A percentile compares a stretch with the other conserved stretches of the same genome.
phyloP scores from a whole-genome alignment of 2,113 vertebrate species.

The Xyliphius kryptos region DNA sequence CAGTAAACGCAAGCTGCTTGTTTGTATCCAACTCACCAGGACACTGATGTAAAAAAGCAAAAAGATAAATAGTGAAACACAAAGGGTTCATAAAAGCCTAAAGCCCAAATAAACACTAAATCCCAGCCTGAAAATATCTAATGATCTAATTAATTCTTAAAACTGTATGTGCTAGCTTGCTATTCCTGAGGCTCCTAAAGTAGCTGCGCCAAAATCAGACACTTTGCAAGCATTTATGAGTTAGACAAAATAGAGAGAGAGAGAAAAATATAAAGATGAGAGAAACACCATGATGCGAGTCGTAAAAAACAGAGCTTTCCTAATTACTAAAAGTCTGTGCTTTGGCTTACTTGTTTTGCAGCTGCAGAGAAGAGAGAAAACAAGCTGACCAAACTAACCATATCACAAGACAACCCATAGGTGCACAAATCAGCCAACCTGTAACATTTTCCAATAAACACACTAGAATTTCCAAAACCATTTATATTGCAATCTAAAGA shows the following conservation, averaged over 20 bases:
- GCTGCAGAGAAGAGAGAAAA: constrained; percentile 33
- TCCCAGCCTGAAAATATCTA: constrained; percentile 32
- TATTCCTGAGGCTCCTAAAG: too few relatives aligned
- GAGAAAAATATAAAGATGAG: constrained; percentile 27
- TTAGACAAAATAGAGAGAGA: constrained; percentile 15
- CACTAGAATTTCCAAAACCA: too few relatives aligned
- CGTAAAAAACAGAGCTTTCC: constrained; percentile 37
- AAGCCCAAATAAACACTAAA: constrained; percentile 24
- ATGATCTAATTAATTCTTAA: too few relatives aligned
- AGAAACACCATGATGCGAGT: too few relatives aligned
- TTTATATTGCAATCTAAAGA: too few relatives aligned
- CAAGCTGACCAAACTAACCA: constrained; percentile 36
- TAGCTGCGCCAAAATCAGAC: too few relatives aligned
- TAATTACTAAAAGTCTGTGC: constrained; percentile 39
- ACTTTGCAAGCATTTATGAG: constrained; percentile 29
- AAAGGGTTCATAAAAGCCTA: constrained; percentile 11
- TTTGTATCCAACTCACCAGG: constrained; percentile 9
- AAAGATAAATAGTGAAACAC: constrained; percentile 7
- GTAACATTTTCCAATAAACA: constrained; percentile 34
- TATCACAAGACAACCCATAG: constrained; percentile 21
- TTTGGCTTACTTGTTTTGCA: constrained; percentile 25
- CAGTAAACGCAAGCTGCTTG: not conserved
- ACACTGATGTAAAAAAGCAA: not conserved
- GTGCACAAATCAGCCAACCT: constrained; percentile 9
- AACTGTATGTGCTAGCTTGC: too few relatives aligned